Conservation (phyloP, 2,113 vertebrate species). For the Spea bombifrons region DNA sequence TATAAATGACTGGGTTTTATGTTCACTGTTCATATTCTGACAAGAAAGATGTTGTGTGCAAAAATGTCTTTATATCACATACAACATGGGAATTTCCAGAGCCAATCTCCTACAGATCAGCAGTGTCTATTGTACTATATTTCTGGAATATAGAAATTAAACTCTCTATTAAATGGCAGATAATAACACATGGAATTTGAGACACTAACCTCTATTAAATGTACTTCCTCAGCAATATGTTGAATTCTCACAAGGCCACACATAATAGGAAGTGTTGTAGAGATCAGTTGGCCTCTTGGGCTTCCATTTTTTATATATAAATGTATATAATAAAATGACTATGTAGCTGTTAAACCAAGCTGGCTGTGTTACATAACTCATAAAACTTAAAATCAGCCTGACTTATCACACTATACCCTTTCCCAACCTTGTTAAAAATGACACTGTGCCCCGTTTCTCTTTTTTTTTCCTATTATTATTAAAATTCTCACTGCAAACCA, state of each 20-base stretch:
- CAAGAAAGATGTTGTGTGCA: constrained; percentile 29
- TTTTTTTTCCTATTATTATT: constrained; percentile 25
- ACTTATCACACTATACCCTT: neutral
- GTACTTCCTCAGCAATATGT: constrained; percentile 31
- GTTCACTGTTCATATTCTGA: constrained; percentile 34
- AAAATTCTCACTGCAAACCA: constrained; percentile 13
- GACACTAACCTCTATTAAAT: constrained; percentile 48
- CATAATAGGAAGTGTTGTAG: neutral
- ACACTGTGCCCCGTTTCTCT: neutral
- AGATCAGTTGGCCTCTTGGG: constrained; percentile 22
- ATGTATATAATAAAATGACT: constrained; percentile 54
- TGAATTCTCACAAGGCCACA: constrained; percentile 25
- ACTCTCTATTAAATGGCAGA: constrained; percentile 32
- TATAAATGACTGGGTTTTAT: constrained; percentile 18
- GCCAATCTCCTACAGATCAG: constrained; percentile 21
- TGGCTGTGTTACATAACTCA: constrained; percentile 47
- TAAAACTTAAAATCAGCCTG: constrained; percentile 43
- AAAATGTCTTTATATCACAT: constrained; percentile 38
- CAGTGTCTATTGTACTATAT: neutral
- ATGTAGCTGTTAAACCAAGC: constrained; percentile 55
- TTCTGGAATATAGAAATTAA: neutral
- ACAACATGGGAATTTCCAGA: constrained; percentile 36
- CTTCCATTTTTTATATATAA: constrained; percentile 45
- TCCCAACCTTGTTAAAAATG: neutral
- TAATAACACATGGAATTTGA: constrained; percentile 48